A percentile compares a stretch with the other conserved stretches of the same genome.
Conservation (phyloP, 2,797 vertebrate species). For the Spheniscus humboldti region DNA sequence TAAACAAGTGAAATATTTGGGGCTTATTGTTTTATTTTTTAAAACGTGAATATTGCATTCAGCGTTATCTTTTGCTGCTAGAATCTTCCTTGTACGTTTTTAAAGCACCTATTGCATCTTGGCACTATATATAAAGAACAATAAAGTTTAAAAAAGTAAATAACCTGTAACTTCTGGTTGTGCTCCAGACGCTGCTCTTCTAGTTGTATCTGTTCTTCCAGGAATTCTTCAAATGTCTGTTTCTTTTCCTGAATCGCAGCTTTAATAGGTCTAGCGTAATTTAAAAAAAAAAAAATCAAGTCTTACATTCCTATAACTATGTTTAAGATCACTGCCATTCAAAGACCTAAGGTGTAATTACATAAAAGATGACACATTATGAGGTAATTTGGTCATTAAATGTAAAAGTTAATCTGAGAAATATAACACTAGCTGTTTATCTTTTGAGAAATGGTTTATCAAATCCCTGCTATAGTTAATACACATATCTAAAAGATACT, state of each 20-base stretch:
- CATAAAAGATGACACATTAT: background rate
- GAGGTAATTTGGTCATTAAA: background rate
- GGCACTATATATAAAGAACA: background rate
- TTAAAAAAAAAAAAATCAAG: background rate
- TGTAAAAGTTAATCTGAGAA: background rate
- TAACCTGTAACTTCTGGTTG: conserved; percentile 66
- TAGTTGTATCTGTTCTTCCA: conserved; percentile 89
- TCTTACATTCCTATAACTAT: background rate
- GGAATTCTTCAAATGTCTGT: conserved; percentile 89
- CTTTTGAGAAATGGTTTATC: background rate
- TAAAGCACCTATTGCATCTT: background rate
- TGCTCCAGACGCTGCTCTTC: conserved; percentile 83
- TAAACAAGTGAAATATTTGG: background rate
- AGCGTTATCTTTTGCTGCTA: background rate
- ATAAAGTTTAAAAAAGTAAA: background rate
- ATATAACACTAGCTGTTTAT: background rate
- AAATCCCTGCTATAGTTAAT: background rate
- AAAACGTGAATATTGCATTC: background rate
- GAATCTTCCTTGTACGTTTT: background rate
- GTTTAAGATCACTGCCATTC: background rate
- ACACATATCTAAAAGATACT: background rate
- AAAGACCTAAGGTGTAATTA: background rate
- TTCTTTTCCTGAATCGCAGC: conserved; percentile 78
- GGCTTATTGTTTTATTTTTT: background rate
- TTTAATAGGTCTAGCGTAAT: conserved; percentile 83